These are phyloP conservation scores for Psophia crepitans DNA, from an alignment of 2,113 vertebrate genomes.

Conservation along the genomic window DNA sequence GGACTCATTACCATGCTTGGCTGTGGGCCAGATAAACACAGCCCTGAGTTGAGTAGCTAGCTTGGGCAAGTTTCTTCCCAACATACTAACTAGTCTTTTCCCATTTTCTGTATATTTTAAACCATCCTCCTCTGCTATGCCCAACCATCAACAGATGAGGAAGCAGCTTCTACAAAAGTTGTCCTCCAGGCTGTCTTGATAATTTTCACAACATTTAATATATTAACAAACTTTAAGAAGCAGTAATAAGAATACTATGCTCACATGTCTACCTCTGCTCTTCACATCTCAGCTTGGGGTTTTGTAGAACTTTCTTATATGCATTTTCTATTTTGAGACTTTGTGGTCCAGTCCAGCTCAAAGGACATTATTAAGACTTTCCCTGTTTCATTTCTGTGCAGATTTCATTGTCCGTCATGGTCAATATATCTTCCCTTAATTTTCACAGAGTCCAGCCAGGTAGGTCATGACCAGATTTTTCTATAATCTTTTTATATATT, in stretches of 20 bases:
- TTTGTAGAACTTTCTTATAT: background rate
- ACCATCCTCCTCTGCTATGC: background rate
- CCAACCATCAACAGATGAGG: background rate
- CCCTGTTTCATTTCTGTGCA: background rate
- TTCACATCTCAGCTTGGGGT: background rate
- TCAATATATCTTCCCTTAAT: constrained; percentile 36
- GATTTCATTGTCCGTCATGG: constrained; percentile 35
- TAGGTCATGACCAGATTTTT: constrained; percentile 41
- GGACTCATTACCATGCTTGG: background rate
- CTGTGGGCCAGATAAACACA: background rate
- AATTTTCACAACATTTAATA: background rate
- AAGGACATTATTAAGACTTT: background rate
- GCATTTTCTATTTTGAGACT: background rate
- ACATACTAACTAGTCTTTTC: background rate
- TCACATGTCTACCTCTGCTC: background rate
- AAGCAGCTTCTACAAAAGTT: background rate
- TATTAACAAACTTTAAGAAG: background rate
- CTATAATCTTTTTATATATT: constrained; percentile 40
- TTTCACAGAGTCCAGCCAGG: constrained; percentile 33
- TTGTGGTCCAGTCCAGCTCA: background rate
- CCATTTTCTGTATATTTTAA: background rate
- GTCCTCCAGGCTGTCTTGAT: background rate
- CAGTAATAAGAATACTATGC: background rate
- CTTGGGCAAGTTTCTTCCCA: background rate
- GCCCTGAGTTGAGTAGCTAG: rapidly evolving